Evolutionary conservation across 1,140 invertebrate species (phyloP), one percentile per base, ranked within the genome.

Genomic region (Anadara kagoshimensis): DNA sequence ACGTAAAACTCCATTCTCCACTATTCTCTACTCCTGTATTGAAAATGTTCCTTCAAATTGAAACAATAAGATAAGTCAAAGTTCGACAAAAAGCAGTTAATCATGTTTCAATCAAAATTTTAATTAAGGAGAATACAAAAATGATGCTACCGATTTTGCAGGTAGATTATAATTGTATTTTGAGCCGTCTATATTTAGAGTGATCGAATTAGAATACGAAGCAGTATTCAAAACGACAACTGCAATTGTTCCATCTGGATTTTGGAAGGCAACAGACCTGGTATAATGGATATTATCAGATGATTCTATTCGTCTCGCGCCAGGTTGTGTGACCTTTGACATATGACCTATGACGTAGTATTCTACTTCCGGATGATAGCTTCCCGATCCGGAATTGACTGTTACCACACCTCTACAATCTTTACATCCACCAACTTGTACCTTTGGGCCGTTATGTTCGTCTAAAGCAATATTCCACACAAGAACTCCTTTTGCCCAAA

Each of bases 401-500:
- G 81, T 83, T 14, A 83, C 65, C 0, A 80, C 81, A 16, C 81
- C 81, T 14, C 79, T 65, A 69, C 81, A 83, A 41, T 75, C 63
- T 5, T 62, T 64, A 43, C 81, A 83, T 10, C 81, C 81, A 26
- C 65, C 57, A 8, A 78, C 76, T 24, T 68, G 57, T 10, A 75
- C 70, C 44, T 72, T 29, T 18, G 81, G 81, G n/a, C 81, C 78
- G 8, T 70, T 43, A 43, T 83, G 54, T n/a, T 83, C 74, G 20
- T 83, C 76, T 11, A 83, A 66, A 20, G 81, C 81, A 18, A 83
- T 45, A 45, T 83, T 83, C 81, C 81, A 83, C 1, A 79, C 57
- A 20, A 81, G 24, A 18, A 81, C 77, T 5, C 67, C 65, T 53
- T 78, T 76, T 12, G 72, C 73, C 73, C 77, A 79, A 10, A 57